Evolutionary conservation across 2,113 vertebrate species (phyloP), one percentile per base, ranked within the genome.

Genomic region (Malurus melanocephalus): DNA sequence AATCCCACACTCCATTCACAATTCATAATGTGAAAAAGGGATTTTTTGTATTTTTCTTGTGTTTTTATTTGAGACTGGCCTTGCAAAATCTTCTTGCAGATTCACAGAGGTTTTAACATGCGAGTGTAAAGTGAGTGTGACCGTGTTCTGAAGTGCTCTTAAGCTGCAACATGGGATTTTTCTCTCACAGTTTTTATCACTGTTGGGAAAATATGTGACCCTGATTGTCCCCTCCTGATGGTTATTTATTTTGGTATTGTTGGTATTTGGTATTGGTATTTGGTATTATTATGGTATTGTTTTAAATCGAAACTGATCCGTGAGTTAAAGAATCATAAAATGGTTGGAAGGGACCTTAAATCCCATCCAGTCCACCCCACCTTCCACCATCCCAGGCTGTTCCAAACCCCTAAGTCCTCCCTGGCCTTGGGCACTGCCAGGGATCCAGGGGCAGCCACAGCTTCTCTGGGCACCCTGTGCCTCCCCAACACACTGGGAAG

Each of bases 311-410:
- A 88, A 10, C 22, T 71, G 30, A 32, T 11, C 48, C 32, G 4
- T 49, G 30, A 79, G 49, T 11, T 28, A 43, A 32, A 21, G 33
- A 49, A 33, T 32, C 33, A 35, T 30, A 9, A 33, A 71, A 57
- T 22, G 9, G 1, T 22, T 43, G 57, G 32, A 51, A 38, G 15
- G 1, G 51, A n/a, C 26, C 22, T 72, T 38, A 23, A 65, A 38
- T 2, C 1, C 15, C 32, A 7, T 8, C 57, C 27, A 20, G 20
- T 21, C 35, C 35, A 60, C 22, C 30, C 5, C 66, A 43, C 1
- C 3, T 64, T 0, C 21, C 26, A 30, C 22, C 2, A 1, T 18
- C 18, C 21, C 75, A 79, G 32, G 16, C 0, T 27, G 13, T 6
- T 78, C 49, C 55, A 11, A 46, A 5, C 18, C 28, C 18, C 0